phyloP scores from a whole-genome alignment of 2,797 vertebrate genomes.

The Sebastes cheni region DNA sequence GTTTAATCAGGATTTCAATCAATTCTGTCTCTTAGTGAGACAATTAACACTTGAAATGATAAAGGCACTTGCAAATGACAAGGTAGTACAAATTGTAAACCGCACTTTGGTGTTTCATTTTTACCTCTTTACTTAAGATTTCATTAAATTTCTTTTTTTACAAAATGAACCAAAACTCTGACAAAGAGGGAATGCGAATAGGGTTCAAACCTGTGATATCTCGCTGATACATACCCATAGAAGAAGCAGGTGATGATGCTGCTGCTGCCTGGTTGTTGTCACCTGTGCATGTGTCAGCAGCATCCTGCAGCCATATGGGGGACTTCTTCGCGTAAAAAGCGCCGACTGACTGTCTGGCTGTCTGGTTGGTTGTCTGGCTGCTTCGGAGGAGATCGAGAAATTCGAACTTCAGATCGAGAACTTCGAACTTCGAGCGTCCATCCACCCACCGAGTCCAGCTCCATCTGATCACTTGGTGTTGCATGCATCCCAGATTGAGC shows the following conservation, averaged over 20 bases:
- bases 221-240: slow-evolving; percentile 56
- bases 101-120: too few species aligned
- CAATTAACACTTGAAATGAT: too few species aligned
- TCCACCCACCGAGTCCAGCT: slow-evolving; percentile 30
- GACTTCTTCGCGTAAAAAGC: slow-evolving; percentile 23
- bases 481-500: slow-evolving; percentile 73
- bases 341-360: slow-evolving; percentile 8
- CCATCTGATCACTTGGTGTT: slow-evolving; percentile 65
- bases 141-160: too few species aligned
- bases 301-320: slow-evolving; percentile 62
- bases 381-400: slow-evolving; percentile 61
- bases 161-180: too few species aligned
- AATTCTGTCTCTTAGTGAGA: too few species aligned
- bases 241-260: slow-evolving; percentile 14
- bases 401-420: slow-evolving; percentile 74
- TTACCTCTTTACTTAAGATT: too few species aligned
- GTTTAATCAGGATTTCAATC: too few species aligned
- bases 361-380: slow-evolving; percentile 54
- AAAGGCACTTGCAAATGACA: too few species aligned
- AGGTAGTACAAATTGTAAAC: too few species aligned
- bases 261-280: slow-evolving; percentile 34
- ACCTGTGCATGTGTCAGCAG: slow-evolving; percentile 69
- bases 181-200: neutral
- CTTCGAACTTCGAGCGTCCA: slow-evolving; percentile 75
- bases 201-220: neutral